phyloP scores from a whole-genome alignment of 2,888 invertebrate species.

The Xestia xanthographa region DNA sequence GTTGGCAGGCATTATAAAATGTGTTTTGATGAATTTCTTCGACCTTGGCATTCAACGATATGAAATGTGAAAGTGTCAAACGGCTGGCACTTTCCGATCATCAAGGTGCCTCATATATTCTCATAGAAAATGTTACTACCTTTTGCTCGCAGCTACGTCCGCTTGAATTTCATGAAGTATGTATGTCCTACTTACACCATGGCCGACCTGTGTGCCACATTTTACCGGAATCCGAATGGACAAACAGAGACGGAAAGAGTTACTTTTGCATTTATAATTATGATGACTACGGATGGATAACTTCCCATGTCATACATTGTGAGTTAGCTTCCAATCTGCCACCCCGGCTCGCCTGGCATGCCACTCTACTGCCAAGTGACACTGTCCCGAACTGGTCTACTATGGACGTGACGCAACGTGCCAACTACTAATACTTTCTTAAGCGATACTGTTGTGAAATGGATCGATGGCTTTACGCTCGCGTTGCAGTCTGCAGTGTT shows the following conservation, averaged over 20 bases:
- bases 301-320: neutral
- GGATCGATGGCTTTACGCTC: slow-evolving; percentile 7
- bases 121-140: neutral
- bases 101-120: neutral
- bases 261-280: neutral
- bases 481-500: neutral
- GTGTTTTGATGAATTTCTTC: slow-evolving; percentile 4
- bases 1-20: slow-evolving; percentile 11
- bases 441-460: slow-evolving; percentile 34
- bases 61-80: slow-evolving; percentile 7
- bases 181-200: neutral
- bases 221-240: neutral
- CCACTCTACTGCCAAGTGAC: slow-evolving; percentile 35
- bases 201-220: neutral
- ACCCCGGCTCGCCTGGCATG: neutral
- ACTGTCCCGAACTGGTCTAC: slow-evolving; percentile 10
- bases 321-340: slow-evolving; percentile 8
- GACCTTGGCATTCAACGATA: neutral
- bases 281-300: neutral
- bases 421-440: slow-evolving; percentile 18
- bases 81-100: neutral
- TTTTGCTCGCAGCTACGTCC: neutral
- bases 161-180: neutral
- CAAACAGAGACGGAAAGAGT: neutral
- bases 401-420: slow-evolving; percentile 9